Conservation (phyloP, 2,888 invertebrate genomes). For the Dryobota labecula region DNA sequence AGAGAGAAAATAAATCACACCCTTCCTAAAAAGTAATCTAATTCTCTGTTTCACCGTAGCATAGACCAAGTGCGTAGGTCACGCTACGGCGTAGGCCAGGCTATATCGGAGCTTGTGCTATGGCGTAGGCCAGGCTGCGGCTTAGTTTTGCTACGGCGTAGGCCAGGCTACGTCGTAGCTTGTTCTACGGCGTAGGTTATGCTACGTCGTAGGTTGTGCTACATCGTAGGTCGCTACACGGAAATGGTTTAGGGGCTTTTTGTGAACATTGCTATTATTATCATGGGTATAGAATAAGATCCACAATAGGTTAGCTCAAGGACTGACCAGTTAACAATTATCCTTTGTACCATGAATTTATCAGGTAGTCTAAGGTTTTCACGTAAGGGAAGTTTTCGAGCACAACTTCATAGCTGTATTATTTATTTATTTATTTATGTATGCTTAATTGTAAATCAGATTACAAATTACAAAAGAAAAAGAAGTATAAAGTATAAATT, state of each 20-base stretch:
- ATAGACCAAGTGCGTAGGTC: neutral
- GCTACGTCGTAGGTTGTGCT: neutral
- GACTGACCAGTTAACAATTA: neutral
- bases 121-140: too few relatives aligned
- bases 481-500: neutral
- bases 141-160: neutral
- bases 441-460: too few relatives aligned
- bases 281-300: neutral
- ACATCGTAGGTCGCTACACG: conserved; percentile 4
- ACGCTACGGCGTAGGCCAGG: neutral
- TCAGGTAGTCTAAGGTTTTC: neutral
- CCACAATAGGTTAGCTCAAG: conserved; percentile 3
- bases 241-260: conserved; percentile 4
- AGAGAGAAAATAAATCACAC: neutral
- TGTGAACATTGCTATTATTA: neutral
- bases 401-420: neutral
- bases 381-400: neutral
- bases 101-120: too few relatives aligned
- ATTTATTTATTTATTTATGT: too few relatives aligned
- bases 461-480: too few relatives aligned
- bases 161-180: too few relatives aligned
- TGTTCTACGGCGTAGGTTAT: too few relatives aligned
- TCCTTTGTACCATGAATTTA: neutral
- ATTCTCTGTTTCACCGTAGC: neutral
- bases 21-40: neutral